These are phyloP conservation scores for Catharus minimus DNA, from an alignment of 2,113 vertebrate genomes.

Conservation along the genomic window DNA sequence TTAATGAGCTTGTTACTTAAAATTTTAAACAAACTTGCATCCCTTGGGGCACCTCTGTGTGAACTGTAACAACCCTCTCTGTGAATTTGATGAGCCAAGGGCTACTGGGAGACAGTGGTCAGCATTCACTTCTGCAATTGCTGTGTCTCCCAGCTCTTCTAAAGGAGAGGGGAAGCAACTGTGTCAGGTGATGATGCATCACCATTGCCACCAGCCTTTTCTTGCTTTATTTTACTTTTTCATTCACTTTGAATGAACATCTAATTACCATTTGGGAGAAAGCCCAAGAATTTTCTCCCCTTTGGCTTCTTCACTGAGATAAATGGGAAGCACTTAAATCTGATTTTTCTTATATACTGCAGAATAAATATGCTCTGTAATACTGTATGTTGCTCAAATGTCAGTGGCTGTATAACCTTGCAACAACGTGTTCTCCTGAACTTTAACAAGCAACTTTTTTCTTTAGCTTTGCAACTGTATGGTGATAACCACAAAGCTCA, in stretches of 20 bases:
- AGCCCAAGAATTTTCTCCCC: background rate
- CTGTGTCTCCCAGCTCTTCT: background rate
- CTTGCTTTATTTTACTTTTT: background rate
- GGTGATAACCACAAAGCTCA: background rate
- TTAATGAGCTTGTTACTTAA: background rate
- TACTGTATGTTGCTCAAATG: background rate
- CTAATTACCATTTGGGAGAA: background rate
- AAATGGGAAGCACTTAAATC: background rate
- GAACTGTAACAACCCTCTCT: background rate
- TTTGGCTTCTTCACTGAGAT: background rate
- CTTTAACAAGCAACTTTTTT: background rate
- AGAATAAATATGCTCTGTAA: background rate
- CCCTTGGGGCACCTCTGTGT: background rate
- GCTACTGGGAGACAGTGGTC: background rate
- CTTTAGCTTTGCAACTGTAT: background rate
- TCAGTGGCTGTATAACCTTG: background rate
- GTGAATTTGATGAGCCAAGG: accelerated
- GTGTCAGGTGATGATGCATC: background rate
- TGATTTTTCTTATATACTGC: background rate
- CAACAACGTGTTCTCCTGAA: background rate
- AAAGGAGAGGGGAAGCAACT: background rate
- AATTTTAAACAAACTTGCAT: background rate
- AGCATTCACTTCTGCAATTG: background rate
- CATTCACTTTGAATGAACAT: background rate
- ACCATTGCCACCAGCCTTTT: background rate